phyloP scores from a whole-genome alignment of 2,888 invertebrate species.

The Sepioteuthis lessoniana region DNA sequence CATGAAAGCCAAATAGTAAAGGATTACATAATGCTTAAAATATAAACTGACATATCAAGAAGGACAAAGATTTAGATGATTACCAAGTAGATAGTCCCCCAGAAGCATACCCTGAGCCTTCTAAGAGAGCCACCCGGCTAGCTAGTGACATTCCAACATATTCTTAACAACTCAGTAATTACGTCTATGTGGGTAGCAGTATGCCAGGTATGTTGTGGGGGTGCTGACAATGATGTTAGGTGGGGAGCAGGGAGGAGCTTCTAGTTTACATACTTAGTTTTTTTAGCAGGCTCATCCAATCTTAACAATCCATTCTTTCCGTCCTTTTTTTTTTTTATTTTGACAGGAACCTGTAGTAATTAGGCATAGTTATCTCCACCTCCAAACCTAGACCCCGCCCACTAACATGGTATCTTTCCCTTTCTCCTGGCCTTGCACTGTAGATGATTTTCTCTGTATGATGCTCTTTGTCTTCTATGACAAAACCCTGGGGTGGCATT shows the following conservation, averaged over 20 bases:
- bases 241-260: neutral
- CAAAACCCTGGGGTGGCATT: neutral
- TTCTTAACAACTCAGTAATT: neutral
- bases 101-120: neutral
- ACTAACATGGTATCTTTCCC: neutral
- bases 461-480: neutral
- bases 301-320: neutral
- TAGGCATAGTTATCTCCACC: neutral
- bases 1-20: neutral
- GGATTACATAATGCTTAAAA: neutral
- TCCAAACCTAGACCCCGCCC: neutral
- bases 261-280: neutral
- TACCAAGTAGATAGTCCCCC: neutral
- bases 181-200: neutral
- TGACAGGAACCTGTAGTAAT: neutral
- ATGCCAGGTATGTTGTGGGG: neutral
- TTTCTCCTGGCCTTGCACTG: neutral
- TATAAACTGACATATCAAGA: neutral
- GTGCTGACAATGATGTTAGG: neutral
- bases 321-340: neutral
- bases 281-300: neutral
- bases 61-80: neutral
- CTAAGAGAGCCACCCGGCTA: neutral
- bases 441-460: neutral
- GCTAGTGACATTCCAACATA: neutral